Conservation (phyloP, 2,888 invertebrate genomes). For the Lasioglossum zephyrum region DNA sequence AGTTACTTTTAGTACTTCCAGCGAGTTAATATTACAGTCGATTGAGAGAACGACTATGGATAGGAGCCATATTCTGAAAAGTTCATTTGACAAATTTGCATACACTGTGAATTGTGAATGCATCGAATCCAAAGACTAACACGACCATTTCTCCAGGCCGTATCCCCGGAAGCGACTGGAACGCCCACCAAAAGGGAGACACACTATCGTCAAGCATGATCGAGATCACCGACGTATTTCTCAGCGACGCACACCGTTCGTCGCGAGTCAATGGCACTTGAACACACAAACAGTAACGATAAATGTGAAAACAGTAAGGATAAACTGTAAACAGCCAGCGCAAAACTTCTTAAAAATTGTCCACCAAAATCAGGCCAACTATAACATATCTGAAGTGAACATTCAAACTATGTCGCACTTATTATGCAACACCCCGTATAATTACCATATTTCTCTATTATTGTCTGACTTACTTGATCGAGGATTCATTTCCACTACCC, state of each 20-base stretch:
- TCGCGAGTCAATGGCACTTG: not conserved
- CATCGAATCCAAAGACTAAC: not conserved
- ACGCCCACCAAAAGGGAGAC: slow-evolving; percentile 11
- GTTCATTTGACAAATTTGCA: not conserved
- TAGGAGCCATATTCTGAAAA: not conserved
- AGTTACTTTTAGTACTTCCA: not conserved
- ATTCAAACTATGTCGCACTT: not conserved
- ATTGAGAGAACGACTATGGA: not conserved
- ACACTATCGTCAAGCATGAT: slow-evolving; percentile 11
- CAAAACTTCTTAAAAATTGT: too few relatives aligned
- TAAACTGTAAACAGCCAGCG: too few relatives aligned
- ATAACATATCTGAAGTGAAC: too few relatives aligned
- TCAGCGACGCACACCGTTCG: not conserved
- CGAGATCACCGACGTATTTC: not conserved
- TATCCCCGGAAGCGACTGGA: slow-evolving; percentile 9
- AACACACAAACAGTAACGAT: not conserved
- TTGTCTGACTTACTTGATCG: too few relatives aligned
- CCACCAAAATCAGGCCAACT: too few relatives aligned
- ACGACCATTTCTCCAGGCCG: not conserved
- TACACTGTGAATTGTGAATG: not conserved
- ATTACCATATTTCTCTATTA: not conserved
- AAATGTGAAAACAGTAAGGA: too few relatives aligned
- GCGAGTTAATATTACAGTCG: not conserved
- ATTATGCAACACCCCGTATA: not conserved
- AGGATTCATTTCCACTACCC: too few relatives aligned